Evolutionary conservation across 2,797 vertebrate species (phyloP), one percentile per base, ranked within the genome.

Genomic region (Morelia viridis): DNA sequence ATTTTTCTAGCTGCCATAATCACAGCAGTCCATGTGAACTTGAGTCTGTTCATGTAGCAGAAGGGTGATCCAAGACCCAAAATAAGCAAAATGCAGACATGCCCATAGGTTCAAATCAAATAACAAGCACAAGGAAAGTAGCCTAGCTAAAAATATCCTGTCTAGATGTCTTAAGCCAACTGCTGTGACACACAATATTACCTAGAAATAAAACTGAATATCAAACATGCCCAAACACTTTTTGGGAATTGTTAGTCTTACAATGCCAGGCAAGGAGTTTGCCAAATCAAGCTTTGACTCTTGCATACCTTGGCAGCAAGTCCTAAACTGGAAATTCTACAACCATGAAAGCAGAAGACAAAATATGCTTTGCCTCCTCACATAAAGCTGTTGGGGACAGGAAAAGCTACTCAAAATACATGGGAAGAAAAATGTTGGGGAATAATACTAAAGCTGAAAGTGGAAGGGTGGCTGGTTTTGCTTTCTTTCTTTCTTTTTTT

Each of bases 61-160:
- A 41, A 76, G 12, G 50, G 24, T 57, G n/a, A 83, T 84, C 89
- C 89, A 88, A 88, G 61, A 71, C 46, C 65, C 85, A 65, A 88
- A 92, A 87, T 83, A 90, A 90, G 85, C 31, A 88, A 57, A 9
- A 28, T 57, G 31, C 60, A 92, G 92, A 88, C 85, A 92, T 83
- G 83, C 22, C 89, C 68, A 88, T 90, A 53, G 89, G 83, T 88
- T 83, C 58, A 90, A 92, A 88, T 90, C 68, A 92, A 92, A 90
- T 17, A 90, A 64, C 64, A 90, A 94, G 80, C 0, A 15, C 58
- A 91, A 53, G 31, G 28, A 58, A 41, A 68, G 24, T 62, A 50
- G 85, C 53, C 71, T 61, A 64, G 57, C 89, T 93, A 94, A 93
- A 96, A 96, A 94, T 93, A 95, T 10, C 90, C 89, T 68, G 65